Evolutionary conservation across 2,888 invertebrate species (phyloP), one percentile per base, ranked within the genome.

Genomic region (Andrena chrysosceles): DNA sequence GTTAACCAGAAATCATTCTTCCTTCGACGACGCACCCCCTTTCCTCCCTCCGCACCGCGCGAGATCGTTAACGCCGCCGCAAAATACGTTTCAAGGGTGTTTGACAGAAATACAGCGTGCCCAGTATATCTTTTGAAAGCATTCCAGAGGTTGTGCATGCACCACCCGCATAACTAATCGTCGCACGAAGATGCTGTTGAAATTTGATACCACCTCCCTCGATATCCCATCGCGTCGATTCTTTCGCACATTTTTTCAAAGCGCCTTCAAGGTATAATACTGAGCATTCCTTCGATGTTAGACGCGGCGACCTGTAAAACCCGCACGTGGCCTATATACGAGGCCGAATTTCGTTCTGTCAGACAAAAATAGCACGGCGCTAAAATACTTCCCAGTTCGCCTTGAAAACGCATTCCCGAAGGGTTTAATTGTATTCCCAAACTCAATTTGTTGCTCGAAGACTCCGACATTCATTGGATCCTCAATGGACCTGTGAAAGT

Each of bases 241-340:
- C 42, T 42, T 16, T 16, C 42, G 42, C 42, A 8, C 20, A 20
- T n/a, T n/a, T 52, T 20, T 20, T 52, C 20, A 1, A 20, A 52
- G 2, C 20, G 7, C 8, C 20, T 52, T 20, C 7, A 2, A 52
- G 6, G 7, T 20, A 20, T 52, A 52, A 52, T 2, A 20, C 52
- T 0, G 29, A 60, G 16, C 26, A 13, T 52, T n/a, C 56, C 54
- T 33, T 54, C 29, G 54, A 29, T 60, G 42, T 33, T 10, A 49
- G 76, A 71, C 42, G 68, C 48, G 35, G 52, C 68, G 67, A 81
- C 70, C 82, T 52, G 75, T 87, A 75, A 56, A 76, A 81, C 80
- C 74, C 5, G 78, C 83, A 87, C 84, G 85, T 85, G 91, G 91
- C 91, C 91, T 89, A 91, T 89, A 91, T 91, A 87, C 87, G 77